Conservation (phyloP, 2,113 vertebrate genomes). For the Hucho hucho region DNA sequence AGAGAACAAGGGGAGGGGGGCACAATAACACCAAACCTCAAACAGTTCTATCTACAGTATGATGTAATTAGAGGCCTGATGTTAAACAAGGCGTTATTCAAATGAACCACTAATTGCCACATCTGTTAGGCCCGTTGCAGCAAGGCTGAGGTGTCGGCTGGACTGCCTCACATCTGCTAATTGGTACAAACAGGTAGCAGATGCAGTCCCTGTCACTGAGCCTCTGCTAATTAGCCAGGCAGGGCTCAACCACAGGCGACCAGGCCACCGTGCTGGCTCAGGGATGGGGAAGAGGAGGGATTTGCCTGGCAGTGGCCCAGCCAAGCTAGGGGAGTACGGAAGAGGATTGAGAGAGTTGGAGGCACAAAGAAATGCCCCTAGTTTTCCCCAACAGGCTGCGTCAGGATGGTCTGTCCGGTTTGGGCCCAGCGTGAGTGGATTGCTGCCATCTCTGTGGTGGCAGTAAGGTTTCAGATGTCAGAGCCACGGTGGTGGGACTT, state of each 20-base stretch:
- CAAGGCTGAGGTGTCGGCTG: constrained; percentile 68
- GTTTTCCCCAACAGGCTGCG: constrained; percentile 17
- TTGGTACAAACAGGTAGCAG: constrained; percentile 73
- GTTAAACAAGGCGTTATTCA: constrained; percentile 87
- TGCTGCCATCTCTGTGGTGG: constrained; percentile 31
- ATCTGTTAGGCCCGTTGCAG: constrained; percentile 82
- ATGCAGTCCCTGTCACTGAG: constrained; percentile 76
- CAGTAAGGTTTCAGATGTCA: constrained; percentile 38
- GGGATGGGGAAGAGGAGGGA: constrained; percentile 7
- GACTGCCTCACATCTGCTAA: constrained; percentile 67
- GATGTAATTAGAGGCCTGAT: constrained; percentile 82
- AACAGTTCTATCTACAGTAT: constrained; percentile 47
- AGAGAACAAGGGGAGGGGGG: neutral
- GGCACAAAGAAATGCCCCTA: constrained; percentile 21
- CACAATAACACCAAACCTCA: constrained; percentile 46
- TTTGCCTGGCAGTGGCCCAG: constrained; percentile 45
- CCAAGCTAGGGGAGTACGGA: neutral
- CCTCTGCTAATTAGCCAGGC: constrained; percentile 25
- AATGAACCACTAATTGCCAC: constrained; percentile 87
- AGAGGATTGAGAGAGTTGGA: constrained; percentile 28
- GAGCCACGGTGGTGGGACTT: constrained; percentile 19
- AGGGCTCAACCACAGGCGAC: too few species aligned
- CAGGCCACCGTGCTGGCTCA: neutral
- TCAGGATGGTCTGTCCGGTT: constrained; percentile 41
- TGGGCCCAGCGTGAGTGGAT: constrained; percentile 18